Evolutionary conservation across 2,113 vertebrate genomes (phyloP).

Genomic region (Gymnarchus niloticus): DNA sequence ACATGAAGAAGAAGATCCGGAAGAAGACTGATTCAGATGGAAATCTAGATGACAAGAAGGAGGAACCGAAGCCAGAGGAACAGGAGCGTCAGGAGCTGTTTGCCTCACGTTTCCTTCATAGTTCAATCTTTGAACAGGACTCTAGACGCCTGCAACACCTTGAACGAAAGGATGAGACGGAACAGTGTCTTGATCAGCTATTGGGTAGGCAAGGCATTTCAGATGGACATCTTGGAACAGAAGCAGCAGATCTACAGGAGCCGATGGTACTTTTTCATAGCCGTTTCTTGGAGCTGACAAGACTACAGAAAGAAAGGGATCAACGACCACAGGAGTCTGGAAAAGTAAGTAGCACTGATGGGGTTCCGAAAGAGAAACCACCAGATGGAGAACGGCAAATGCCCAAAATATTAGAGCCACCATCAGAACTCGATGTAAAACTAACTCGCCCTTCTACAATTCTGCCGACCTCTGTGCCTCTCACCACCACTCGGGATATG

Average conservation of each 20-base stretch:
- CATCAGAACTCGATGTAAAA: conserved; percentile 45
- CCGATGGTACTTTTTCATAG: conserved; percentile 93
- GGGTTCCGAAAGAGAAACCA: conserved; percentile 57
- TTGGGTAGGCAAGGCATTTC: conserved; percentile 63
- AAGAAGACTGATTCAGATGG: conserved; percentile 90
- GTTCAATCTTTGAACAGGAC: conserved; percentile 95
- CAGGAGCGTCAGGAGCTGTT: conserved; percentile 90
- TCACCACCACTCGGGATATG: conserved; percentile 44
- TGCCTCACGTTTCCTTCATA: conserved; percentile 93
- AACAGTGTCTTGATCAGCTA: conserved; percentile 63
- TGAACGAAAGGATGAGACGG: conserved; percentile 81
- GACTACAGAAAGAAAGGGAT: conserved; percentile 78
- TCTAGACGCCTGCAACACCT: conserved; percentile 89
- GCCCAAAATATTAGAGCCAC: conserved; percentile 43
- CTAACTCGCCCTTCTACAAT: conserved; percentile 51
- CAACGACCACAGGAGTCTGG: conserved; percentile 71
- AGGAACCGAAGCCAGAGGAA: conserved; percentile 89
- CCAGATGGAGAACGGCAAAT: conserved; percentile 62
- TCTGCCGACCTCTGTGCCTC: conserved; percentile 29
- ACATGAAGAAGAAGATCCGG: conserved; percentile 87
- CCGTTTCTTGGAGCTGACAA: conserved; percentile 79
- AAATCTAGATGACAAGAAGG: conserved; percentile 89
- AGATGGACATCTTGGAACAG: conserved; percentile 64
- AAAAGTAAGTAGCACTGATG: conserved; percentile 53
- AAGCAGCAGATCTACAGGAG: conserved; percentile 60